These are phyloP conservation scores for Ciconia boyciana DNA, from an alignment of 2,113 vertebrate genomes.

Conservation along the genomic window DNA sequence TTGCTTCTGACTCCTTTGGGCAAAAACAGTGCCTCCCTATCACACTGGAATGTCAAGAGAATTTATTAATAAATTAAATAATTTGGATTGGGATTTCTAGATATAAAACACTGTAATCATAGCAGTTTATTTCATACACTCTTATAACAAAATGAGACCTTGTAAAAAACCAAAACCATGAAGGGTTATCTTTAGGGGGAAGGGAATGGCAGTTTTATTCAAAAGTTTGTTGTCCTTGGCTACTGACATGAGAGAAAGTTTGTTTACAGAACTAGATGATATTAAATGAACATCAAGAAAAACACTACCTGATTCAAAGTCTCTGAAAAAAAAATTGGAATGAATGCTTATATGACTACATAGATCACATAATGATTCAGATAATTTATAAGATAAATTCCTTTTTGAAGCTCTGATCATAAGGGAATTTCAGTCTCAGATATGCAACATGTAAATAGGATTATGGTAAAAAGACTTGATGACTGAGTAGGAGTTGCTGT, in stretches of 20 bases:
- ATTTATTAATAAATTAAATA: slow-evolving; percentile 10
- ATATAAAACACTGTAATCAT: background rate
- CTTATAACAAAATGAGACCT: background rate
- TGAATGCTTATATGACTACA: background rate
- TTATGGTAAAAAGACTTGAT: background rate
- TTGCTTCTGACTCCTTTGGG: background rate
- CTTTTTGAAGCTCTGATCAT: background rate
- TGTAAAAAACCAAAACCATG: background rate
- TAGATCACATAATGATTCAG: background rate
- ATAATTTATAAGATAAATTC: background rate
- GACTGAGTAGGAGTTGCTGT: background rate
- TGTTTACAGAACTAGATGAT: background rate
- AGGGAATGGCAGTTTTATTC: background rate
- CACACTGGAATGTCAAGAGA: background rate
- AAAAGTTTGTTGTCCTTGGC: background rate
- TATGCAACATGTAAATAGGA: background rate
- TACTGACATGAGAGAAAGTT: background rate
- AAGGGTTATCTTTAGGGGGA: background rate
- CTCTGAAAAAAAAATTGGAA: background rate
- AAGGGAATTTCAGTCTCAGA: background rate
- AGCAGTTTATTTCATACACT: background rate
- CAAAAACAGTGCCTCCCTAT: background rate
- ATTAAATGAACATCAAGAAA: background rate
- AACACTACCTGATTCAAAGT: background rate
- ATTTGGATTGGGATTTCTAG: background rate